A percentile compares a stretch with the other conserved stretches of the same genome.
Conservation (phyloP, 2,888 invertebrate species). For the Syrphus vitripennis region DNA sequence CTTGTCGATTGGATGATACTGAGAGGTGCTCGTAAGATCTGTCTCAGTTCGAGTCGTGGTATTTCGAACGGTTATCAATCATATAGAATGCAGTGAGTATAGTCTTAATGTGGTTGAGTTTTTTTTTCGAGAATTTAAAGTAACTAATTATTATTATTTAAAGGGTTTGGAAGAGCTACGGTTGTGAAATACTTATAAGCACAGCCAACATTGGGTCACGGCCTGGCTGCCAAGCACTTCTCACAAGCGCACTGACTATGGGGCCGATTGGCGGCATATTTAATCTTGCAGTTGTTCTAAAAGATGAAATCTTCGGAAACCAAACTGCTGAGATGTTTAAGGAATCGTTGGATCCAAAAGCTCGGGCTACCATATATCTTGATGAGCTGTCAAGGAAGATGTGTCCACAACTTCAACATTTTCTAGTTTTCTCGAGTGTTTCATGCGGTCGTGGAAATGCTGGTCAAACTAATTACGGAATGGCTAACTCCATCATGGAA, state of each 20-base stretch:
- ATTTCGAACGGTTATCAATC: constrained; percentile 91
- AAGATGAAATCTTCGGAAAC: constrained; percentile 89
- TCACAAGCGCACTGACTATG: constrained; percentile 84
- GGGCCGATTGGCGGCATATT: constrained; percentile 93
- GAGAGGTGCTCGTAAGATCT: constrained; percentile 89
- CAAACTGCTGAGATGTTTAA: constrained; percentile 87
- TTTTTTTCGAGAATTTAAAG: not conserved
- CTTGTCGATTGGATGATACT: constrained; percentile 92
- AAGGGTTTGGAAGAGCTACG: constrained; percentile 88
- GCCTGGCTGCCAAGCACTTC: constrained; percentile 86
- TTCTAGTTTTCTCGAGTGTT: constrained; percentile 95
- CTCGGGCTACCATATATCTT: constrained; percentile 88
- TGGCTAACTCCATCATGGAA: constrained; percentile 95
- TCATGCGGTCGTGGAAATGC: constrained; percentile 96
- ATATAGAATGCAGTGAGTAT: constrained; percentile 84
- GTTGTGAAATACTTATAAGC: constrained; percentile 86
- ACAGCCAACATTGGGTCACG: constrained; percentile 87
- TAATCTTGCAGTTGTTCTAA: constrained; percentile 92
- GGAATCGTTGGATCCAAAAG: constrained; percentile 89
- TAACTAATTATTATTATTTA: not conserved
- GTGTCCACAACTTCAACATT: constrained; percentile 85
- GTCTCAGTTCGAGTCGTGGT: constrained; percentile 92
- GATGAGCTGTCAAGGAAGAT: constrained; percentile 85
- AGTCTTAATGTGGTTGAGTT: no score
- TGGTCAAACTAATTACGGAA: constrained; percentile 92